Evolutionary conservation across 1,140 invertebrate species (phyloP).

Genomic region (Philotrypesis tridentata): DNA sequence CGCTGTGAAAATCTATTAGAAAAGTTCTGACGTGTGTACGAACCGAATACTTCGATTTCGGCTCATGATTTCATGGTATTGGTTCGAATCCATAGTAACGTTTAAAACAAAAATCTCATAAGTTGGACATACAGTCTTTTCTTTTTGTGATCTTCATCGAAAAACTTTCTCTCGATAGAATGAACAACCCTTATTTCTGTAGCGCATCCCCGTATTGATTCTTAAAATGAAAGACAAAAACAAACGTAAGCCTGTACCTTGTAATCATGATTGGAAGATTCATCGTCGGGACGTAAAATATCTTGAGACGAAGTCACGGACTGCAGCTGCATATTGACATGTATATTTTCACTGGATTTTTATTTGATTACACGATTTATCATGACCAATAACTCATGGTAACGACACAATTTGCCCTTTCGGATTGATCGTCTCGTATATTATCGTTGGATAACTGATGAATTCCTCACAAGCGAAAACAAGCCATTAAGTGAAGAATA

Average conservation of each 20-base stretch:
- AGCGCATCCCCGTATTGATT: too few relatives aligned
- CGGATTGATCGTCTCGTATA: neutral
- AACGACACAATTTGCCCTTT: neutral
- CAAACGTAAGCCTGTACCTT: constrained; percentile 4
- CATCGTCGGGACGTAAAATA: constrained; percentile 1
- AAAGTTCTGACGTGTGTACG: too few relatives aligned
- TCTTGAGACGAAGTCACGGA: neutral
- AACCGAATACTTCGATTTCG: too few relatives aligned
- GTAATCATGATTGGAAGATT: neutral
- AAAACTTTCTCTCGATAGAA: too few relatives aligned
- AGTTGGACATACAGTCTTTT: too few relatives aligned
- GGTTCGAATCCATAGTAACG: too few relatives aligned
- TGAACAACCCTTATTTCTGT: too few relatives aligned
- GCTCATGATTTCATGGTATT: too few relatives aligned
- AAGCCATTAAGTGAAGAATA: neutral
- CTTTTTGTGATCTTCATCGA: too few relatives aligned
- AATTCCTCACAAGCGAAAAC: neutral
- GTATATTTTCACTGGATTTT: neutral
- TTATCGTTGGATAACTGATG: neutral
- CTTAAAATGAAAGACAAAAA: neutral
- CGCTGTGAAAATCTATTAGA: too few relatives aligned
- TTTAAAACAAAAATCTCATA: too few relatives aligned
- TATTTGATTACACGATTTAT: neutral
- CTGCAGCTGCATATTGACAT: constrained; percentile 8
- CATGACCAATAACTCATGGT: neutral